Conservation (phyloP, 2,888 invertebrate species). For the Caenorhabditis auriculariae region DNA sequence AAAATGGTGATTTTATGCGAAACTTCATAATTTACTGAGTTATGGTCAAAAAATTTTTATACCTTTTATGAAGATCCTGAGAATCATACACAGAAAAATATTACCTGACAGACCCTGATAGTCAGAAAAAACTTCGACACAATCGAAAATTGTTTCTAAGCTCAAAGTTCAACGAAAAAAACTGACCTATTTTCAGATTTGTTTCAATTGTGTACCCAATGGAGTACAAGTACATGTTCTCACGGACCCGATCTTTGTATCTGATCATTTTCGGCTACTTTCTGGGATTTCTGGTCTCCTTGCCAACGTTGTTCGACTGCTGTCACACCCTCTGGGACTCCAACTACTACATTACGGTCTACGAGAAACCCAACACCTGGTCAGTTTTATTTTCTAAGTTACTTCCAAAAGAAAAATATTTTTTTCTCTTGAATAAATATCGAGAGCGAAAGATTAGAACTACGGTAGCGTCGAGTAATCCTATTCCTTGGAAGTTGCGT, state of each 20-base stretch:
- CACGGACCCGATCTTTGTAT: conserved; percentile 30
- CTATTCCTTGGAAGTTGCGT: too few species aligned
- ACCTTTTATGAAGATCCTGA: too few species aligned
- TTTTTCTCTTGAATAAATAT: background rate
- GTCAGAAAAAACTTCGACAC: background rate
- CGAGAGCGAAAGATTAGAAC: too few species aligned
- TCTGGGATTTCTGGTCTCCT: conserved; percentile 43
- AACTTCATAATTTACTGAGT: too few species aligned
- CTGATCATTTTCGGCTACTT: conserved; percentile 44
- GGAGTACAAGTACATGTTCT: conserved; percentile 58
- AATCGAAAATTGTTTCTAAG: background rate
- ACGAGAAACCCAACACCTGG: conserved; percentile 47
- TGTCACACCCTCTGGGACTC: conserved; percentile 59
- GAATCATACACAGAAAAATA: too few species aligned
- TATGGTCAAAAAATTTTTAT: too few species aligned
- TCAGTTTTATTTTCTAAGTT: conserved; percentile 7
- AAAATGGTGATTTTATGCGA: too few species aligned
- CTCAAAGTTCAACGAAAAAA: background rate
- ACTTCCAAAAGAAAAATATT: too few species aligned
- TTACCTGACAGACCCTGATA: too few species aligned
- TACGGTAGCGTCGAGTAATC: too few species aligned
- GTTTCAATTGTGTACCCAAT: conserved; percentile 60
- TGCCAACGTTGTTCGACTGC: conserved; percentile 57
- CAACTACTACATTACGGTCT: conserved; percentile 49
- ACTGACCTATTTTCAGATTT: conserved; percentile 41